Conservation (phyloP, 1,140 invertebrate genomes). For the Nephotettix cincticeps region DNA sequence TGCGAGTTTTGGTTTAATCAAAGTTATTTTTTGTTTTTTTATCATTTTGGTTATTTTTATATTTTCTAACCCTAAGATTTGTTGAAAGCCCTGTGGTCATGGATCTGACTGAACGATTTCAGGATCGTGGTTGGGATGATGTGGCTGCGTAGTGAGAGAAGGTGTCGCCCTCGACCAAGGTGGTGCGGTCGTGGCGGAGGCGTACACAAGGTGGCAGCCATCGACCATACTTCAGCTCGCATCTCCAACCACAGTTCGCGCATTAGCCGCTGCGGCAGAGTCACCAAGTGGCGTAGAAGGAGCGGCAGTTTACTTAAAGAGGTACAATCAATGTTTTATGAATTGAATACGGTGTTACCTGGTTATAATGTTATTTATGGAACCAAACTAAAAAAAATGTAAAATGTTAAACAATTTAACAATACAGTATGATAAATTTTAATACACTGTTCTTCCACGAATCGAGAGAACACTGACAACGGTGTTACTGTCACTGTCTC, state of each 20-base stretch:
- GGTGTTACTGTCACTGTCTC: too few species aligned
- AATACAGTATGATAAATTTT: neutral
- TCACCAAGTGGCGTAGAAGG: conserved; percentile 20
- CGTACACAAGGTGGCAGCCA: conserved; percentile 17
- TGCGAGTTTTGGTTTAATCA: too few species aligned
- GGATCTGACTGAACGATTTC: neutral
- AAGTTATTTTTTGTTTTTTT: too few species aligned
- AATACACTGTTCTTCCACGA: neutral
- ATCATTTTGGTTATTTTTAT: too few species aligned
- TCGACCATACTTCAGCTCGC: conserved; percentile 16
- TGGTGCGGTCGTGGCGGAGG: neutral
- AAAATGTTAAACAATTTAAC: neutral
- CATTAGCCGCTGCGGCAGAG: conserved; percentile 19
- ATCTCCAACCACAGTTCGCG: conserved; percentile 14
- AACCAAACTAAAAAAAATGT: neutral
- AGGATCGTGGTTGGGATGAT: neutral
- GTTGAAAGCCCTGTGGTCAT: too few species aligned
- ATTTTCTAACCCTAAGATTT: too few species aligned
- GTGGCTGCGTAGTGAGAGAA: conserved; percentile 18
- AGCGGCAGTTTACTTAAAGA: conserved; percentile 27
- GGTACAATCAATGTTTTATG: neutral
- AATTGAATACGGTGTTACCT: neutral
- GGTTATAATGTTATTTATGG: neutral
- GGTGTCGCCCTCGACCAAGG: neutral
- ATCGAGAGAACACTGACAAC: too few species aligned